Evolutionary conservation across 2,797 vertebrate genomes (phyloP).

Genomic region (Gambusia yucatana): DNA sequence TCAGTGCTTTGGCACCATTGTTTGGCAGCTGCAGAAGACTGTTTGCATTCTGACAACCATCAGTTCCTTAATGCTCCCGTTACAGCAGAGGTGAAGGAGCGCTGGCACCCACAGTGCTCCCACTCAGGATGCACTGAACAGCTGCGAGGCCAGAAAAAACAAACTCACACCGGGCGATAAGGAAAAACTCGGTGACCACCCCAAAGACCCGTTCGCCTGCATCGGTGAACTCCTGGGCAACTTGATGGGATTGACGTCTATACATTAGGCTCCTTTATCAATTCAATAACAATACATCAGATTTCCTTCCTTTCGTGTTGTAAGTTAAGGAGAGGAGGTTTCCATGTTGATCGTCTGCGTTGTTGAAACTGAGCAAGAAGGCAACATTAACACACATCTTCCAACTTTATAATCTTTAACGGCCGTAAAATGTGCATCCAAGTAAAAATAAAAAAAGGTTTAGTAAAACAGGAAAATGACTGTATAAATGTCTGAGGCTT

Average conservation of each 20-base stretch:
- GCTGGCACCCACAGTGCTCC: conserved; percentile 36
- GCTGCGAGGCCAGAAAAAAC: conserved; percentile 51
- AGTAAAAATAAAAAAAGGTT: not conserved
- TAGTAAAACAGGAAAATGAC: not conserved
- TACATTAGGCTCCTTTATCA: conserved; percentile 23
- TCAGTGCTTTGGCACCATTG: conserved; percentile 74
- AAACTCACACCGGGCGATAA: conserved; percentile 42
- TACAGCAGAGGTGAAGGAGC: conserved; percentile 45
- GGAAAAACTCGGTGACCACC: conserved; percentile 46
- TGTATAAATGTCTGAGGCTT: conserved; percentile 24
- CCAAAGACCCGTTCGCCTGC: conserved; percentile 15
- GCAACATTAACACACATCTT: not conserved
- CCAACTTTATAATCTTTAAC: not conserved
- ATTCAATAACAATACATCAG: conserved; percentile 8
- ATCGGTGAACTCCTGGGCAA: conserved; percentile 11
- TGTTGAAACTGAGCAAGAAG: not conserved
- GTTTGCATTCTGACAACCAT: conserved; percentile 69
- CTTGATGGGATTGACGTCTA: conserved; percentile 10
- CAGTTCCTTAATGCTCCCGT: conserved; percentile 39
- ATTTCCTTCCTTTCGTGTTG: conserved; percentile 41
- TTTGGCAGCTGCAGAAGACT: conserved; percentile 67
- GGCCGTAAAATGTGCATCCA: not conserved
- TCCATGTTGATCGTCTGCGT: conserved; percentile 5
- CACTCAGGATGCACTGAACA: conserved; percentile 51
- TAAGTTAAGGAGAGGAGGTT: conserved; percentile 10